Evolutionary conservation across 2,113 vertebrate species (phyloP), one percentile per base, ranked within the genome.

Genomic region (Asarcornis scutulata): DNA sequence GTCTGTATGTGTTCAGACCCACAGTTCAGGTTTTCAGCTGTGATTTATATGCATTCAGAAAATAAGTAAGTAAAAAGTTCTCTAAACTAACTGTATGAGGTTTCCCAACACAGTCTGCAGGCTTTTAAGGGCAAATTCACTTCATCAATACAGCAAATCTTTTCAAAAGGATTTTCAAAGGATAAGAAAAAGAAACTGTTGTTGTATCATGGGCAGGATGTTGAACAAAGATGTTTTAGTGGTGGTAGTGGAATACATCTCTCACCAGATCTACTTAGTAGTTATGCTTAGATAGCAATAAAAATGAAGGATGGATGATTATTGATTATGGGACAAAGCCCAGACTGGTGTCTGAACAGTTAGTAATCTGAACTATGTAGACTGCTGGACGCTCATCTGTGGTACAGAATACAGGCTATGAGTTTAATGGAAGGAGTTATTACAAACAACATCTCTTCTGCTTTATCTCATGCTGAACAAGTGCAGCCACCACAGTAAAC

Each of bases 211-310:
- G 27, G 81, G 58, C 91, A 93, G 72, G 95, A 91, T 73, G 63
- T 74, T 55, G 50, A 94, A 48, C 34, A 91, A 68, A 82, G 50
- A 77, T 83, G 13, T 71, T 87, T 95, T 62, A 95, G 59, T 62
- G 68, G 29, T 46, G 59, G 58, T 26, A 68, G 26, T 75, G 67
- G 31, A 60, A 38, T 67, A 29, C 12, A 63, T 78, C 68, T 87
- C 38, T 89, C 86, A 91, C 59, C 31, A 6, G 64, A 91, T 64
- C 59, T 95, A 63, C 74, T 95, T 62, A 82, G 62, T 58, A 88
- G 58, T 71, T 85, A 69, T 95, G 90, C 89, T 93, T 82, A 86
- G 64, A 62, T 69, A 96, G 91, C 88, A 95, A 95, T 95, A 94
- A 96, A 95, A 91, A 87, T 32, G 81, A 95, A 91, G 86, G 50